Base-by-base conservation (phyloP, 2,797 vertebrate genomes). In the Caiman crocodilus region DNA sequence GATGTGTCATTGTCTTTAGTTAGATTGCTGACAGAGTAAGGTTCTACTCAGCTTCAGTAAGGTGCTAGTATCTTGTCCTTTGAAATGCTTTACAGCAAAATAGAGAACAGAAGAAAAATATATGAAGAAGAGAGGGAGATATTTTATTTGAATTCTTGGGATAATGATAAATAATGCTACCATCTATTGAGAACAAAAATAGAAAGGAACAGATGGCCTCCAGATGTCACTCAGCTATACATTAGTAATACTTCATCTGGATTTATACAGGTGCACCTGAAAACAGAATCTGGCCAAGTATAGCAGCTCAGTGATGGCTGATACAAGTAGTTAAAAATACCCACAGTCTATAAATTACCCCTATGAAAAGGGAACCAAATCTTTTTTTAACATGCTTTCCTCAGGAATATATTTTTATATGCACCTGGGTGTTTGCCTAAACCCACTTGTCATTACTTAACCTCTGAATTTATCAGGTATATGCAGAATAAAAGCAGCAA, bases 401-500 rank as follows among this genome's bases (percentile, higher is more conserved):
- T 93, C 84, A 75, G 91, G 71, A 95, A 83, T 6, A 18, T 73
- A 81, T 82, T 97, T 97, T 95, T 93, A 88, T 87, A 93, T 92
- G 87, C 75, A 84, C 90, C 83, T 96, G 82, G 57, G 75, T 87
- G 63, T 86, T 95, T 96, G 85, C 64, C 73, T 94, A 82, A 94
- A 61, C 30, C 84, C 94, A 92, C 80, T 56, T 95, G 95, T 94
- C 95, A 88, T 93, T 95, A 84, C 76, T 97, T 95, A 95, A 94
- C 93, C 93, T 95, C 92, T 87, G 76, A 95, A 93, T 94, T 84
- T 93, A 89, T 85, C 95, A 97, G 84, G 90, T 96, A 94, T 84
- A 95, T 17, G 92, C 90, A 93, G 81, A 95, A 96, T 94, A 96
- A 97, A 97, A 97, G 76, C 90, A 89, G 93, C 82, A 95, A 91